Evolutionary conservation across 1,140 invertebrate genomes (phyloP), one percentile per base, ranked within the genome.

Genomic region (Scaptomyza pallida): DNA sequence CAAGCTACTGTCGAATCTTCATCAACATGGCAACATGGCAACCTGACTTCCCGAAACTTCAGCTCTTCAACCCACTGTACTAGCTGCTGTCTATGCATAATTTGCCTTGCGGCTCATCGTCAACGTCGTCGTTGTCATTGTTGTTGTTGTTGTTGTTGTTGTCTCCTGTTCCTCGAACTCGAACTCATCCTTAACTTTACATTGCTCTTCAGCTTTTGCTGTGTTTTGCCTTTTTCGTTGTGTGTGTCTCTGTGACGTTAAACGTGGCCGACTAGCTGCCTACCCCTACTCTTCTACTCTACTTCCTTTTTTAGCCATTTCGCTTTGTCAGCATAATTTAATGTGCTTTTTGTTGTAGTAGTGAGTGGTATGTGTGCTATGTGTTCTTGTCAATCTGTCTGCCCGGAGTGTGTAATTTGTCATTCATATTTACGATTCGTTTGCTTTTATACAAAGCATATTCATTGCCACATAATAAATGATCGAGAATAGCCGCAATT

Each of bases 381-480:
- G 30, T 61, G 45, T 61, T 62, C 47, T 64, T 85, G 76, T 86
- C 80, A 85, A 80, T 74, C 80, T 85, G 80, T 61, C 80, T 86
- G 81, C 51, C 51, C 63, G 74, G 86, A 86, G 77, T 85, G 69
- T 81, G 81, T 81, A 85, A 85, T 85, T 85, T 83, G 81, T 85
- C 81, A 85, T 85, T 85, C 67, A 86, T 80, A 83, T 86, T 73
- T 67, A 65, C 62, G 45, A 55, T 65, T 37, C 17, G 35, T 51
- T 50, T 62, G 40, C 61, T 47, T 45, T 45, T 40, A 8, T 19
- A 12, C 0, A 35, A n/a, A n/a, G 10, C 17, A 19, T 23, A 26
- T 26, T 4, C 26, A 33, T 8, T 4, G 8, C 44, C 44, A 12
- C 19, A 48, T 13, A 16, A 13, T 48, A n/a, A 30, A 13, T 50